A percentile compares a stretch with the other conserved stretches of the same genome.
Evolutionary conservation across 2,797 vertebrate species (phyloP).

Genomic region (Halcyon leucocephala): DNA sequence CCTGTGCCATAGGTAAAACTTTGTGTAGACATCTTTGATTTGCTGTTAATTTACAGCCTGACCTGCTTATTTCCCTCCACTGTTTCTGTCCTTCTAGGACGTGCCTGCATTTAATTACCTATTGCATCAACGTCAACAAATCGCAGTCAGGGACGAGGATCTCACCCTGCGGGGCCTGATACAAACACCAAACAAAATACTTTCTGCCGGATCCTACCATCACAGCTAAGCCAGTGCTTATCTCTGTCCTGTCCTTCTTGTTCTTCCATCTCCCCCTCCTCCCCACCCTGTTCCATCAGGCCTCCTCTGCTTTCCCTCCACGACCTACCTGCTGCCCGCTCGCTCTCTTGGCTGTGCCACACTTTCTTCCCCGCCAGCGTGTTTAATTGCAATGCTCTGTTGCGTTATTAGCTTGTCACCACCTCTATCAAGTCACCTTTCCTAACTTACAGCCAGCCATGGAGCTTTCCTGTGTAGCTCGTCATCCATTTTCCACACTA

Average conservation of each 20-base stretch:
- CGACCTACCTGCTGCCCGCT: slow-evolving; percentile 1
- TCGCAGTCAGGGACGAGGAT: neutral
- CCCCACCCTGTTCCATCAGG: neutral
- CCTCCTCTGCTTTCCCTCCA: neutral
- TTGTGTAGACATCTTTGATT: neutral
- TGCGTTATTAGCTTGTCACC: slow-evolving; percentile 47
- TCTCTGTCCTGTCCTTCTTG: slow-evolving; percentile 31
- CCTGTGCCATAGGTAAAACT: neutral
- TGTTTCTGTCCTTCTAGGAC: slow-evolving; percentile 6
- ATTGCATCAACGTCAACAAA: neutral
- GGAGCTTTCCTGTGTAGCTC: neutral
- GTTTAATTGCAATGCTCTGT: slow-evolving; percentile 39
- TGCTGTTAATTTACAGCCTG: neutral
- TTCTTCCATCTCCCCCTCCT: neutral
- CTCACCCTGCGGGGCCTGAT: neutral
- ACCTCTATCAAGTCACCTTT: slow-evolving; percentile 23
- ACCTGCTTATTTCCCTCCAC: neutral
- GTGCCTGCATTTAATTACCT: slow-evolving; percentile 42
- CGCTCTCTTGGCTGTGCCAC: neutral
- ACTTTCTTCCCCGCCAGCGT: slow-evolving; percentile 23
- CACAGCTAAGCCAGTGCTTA: neutral
- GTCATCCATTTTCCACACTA: neutral
- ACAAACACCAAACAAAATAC: neutral
- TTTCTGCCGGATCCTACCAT: neutral
- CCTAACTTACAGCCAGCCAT: neutral